Conservation (phyloP, 2,797 vertebrate species). For the Distichodus sexfasciatus region DNA sequence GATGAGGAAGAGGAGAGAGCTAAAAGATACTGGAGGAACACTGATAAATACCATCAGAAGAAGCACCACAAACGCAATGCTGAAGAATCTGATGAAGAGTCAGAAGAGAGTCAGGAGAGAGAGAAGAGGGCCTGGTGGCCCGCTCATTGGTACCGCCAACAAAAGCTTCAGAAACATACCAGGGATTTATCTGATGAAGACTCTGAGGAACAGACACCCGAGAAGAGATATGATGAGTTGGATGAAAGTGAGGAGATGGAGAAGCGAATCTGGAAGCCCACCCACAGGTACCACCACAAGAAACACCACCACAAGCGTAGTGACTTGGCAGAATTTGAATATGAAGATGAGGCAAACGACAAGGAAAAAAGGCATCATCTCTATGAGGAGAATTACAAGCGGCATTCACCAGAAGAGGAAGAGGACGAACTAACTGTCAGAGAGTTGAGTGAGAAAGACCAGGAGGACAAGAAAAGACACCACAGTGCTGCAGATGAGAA, state of each 20-base stretch:
- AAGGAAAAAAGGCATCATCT: constrained; percentile 9
- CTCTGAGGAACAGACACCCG: constrained; percentile 55
- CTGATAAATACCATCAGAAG: constrained; percentile 61
- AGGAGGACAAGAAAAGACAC: constrained; percentile 27
- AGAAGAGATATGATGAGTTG: constrained; percentile 7
- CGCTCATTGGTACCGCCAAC: constrained; percentile 63
- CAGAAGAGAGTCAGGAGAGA: constrained; percentile 55
- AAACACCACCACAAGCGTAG: constrained; percentile 41
- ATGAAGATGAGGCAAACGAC: constrained; percentile 35
- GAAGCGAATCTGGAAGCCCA: constrained; percentile 53
- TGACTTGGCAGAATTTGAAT: constrained; percentile 5
- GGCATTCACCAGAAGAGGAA: constrained; percentile 23
- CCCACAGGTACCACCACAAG: constrained; percentile 10
- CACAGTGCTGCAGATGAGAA: constrained; percentile 19
- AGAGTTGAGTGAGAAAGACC: constrained; percentile 32
- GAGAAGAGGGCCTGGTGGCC: constrained; percentile 63
- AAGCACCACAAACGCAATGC: constrained; percentile 59
- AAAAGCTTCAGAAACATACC: constrained; percentile 61
- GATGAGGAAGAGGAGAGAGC: constrained; percentile 28
- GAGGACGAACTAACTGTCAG: constrained; percentile 28
- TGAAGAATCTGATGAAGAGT: constrained; percentile 55
- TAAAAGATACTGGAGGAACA: constrained; percentile 53
- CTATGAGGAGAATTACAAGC: constrained; percentile 8
- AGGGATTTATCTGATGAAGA: constrained; percentile 60
- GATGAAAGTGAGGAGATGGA: constrained; percentile 45